These are phyloP conservation scores for Hymenochirus boettgeri DNA, from an alignment of 2,113 vertebrate species.

Conservation along the genomic window DNA sequence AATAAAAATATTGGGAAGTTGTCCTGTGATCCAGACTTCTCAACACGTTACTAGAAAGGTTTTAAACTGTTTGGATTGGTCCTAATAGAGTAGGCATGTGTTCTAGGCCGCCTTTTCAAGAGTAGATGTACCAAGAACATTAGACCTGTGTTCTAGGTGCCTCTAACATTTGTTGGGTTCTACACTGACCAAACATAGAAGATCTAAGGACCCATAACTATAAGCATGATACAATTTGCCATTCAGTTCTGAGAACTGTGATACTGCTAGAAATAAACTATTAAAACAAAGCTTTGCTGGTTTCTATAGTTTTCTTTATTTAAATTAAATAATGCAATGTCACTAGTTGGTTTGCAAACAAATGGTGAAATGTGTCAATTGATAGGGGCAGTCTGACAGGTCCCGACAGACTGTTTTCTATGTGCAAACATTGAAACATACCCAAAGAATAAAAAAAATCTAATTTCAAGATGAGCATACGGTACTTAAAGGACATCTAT, in stretches of 20 bases:
- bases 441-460: too few species aligned
- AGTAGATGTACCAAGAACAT: too few species aligned
- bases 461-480: too few species aligned
- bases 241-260: constrained; percentile 33
- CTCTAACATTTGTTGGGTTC: neutral
- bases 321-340: too few species aligned
- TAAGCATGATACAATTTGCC: constrained; percentile 29
- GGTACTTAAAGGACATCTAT: too few species aligned
- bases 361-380: too few species aligned
- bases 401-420: too few species aligned
- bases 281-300: neutral
- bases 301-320: too few species aligned
- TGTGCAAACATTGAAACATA: too few species aligned
- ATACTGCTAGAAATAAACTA: constrained; percentile 26
- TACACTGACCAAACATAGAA: neutral
- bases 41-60: neutral
- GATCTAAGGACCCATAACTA: constrained; percentile 15
- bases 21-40: constrained; percentile 46
- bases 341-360: too few species aligned
- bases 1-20: neutral
- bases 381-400: too few species aligned
- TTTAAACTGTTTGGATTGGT: neutral
- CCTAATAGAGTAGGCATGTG: neutral
- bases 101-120: neutral
- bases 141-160: neutral